Evolutionary conservation across 1,140 invertebrate genomes (phyloP).

Genomic region (Eufriesea mexicana): DNA sequence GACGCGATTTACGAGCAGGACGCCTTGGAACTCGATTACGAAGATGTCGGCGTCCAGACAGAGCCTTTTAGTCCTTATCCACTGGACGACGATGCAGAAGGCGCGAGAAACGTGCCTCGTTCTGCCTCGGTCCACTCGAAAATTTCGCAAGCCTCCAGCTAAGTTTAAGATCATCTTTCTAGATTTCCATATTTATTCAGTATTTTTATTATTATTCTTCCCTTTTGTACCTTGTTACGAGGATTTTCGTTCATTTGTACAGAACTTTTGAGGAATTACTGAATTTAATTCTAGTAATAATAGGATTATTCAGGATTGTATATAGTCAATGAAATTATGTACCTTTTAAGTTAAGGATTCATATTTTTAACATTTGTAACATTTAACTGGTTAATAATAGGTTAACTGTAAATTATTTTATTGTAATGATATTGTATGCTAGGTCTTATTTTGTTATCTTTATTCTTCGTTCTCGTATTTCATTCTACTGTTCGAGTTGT

Average conservation of each 20-base stretch:
- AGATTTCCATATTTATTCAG: not conserved
- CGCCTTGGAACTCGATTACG: slow-evolving; percentile 78
- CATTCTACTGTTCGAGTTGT: not conserved
- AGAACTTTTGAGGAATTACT: too few relatives aligned
- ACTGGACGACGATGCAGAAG: slow-evolving; percentile 70
- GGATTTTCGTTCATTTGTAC: not conserved
- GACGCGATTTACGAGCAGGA: slow-evolving; percentile 81
- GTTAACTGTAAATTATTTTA: not conserved
- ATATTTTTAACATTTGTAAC: too few relatives aligned
- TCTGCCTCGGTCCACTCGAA: slow-evolving; percentile 73
- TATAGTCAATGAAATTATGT: too few relatives aligned
- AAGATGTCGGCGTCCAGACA: slow-evolving; percentile 80
- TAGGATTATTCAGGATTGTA: too few relatives aligned
- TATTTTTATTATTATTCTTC: not conserved
- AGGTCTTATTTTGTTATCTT: not conserved
- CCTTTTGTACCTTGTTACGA: too few relatives aligned
- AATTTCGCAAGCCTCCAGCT: slow-evolving; percentile 63
- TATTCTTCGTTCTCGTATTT: not conserved
- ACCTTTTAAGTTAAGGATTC: too few relatives aligned
- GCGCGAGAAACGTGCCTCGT: slow-evolving; percentile 70
- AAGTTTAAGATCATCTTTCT: not conserved
- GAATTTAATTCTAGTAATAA: too few relatives aligned
- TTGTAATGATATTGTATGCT: too few relatives aligned
- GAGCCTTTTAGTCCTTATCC: slow-evolving; percentile 76
- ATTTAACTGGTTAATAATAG: too few relatives aligned